Base-by-base conservation (phyloP, 2,888 invertebrate species). In the Lampropteryx suffumata region DNA sequence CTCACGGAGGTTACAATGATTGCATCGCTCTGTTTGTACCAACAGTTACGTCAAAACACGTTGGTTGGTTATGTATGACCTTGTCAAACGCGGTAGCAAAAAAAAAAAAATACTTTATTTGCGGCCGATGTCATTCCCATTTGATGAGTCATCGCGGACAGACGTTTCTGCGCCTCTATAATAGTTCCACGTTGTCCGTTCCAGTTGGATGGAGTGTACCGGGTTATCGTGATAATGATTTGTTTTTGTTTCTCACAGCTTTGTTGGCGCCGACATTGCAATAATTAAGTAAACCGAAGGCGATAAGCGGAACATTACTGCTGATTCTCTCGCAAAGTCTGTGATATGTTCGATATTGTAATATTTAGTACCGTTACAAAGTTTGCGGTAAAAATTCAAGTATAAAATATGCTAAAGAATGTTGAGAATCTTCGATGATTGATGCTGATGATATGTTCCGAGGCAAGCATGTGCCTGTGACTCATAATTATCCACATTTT, bases 161-260 rank as follows among this genome's bases (percentile, higher is more conserved):
- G 78, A 64, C 76, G 73, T 71, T 62, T 78, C 55, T 55, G 53
- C 46, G 52, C 24, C 6, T 6, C 6, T 6, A 2, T 17, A 17
- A 17, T 17, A 24, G 50, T 59, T 55, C 41, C 50, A 58, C 50
- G 53, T 59, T 51, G 55, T 44, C 50, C 51, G 59, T 60, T 69
- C 59, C 57, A 65, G 54, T 63, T 59, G 61, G 56, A 55, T 57
- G 62, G 42, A 62, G 67, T 68, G 68, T 71, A 67, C 65, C 67
- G 71, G 78, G 76, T 76, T 80, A 81, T 82, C 79, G 61, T 54
- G 71, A 72, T 80, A 79, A 78, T 70, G 71, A 68, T 73, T 75
- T 78, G 76, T 78, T 80, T 79, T 79, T 76, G 73, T 72, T 76
- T 71, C 68, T 51, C 65, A 65, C 59, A 62, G 68, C 73, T 73